These are phyloP conservation scores for Alexandromys oeconomus DNA, from an alignment of 2,797 vertebrate species.

Conservation along the genomic window DNA sequence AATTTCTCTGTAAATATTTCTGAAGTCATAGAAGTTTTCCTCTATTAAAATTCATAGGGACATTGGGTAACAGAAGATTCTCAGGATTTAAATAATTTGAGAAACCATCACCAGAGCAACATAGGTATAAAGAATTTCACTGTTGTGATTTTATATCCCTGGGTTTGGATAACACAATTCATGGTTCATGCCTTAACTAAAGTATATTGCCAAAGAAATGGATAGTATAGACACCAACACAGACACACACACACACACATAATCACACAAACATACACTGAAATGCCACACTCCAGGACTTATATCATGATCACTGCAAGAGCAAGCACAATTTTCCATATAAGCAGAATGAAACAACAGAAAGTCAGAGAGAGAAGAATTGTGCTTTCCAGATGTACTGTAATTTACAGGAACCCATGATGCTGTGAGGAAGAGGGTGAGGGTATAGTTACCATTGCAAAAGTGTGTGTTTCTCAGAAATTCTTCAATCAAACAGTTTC, in stretches of 20 bases:
- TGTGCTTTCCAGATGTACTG: constrained; percentile 20
- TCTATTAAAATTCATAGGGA: constrained; percentile 40
- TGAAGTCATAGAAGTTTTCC: constrained; percentile 32
- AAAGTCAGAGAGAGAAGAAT: not conserved
- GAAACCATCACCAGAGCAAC: constrained; percentile 60
- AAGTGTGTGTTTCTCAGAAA: constrained; percentile 6
- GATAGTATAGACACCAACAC: constrained; percentile 69
- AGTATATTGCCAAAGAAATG: constrained; percentile 78
- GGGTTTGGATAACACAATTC: constrained; percentile 75
- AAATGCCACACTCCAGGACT: constrained; percentile 52
- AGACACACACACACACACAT: constrained; percentile 48
- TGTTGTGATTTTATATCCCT: constrained; percentile 80
- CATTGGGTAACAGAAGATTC: constrained; percentile 70
- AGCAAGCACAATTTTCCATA: constrained; percentile 79
- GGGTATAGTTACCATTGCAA: not conserved
- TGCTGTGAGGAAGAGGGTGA: accelerated
- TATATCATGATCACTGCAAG: constrained; percentile 78
- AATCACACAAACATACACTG: not conserved
- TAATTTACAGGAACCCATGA: not conserved
- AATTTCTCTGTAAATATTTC: constrained; percentile 45
- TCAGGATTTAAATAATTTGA: constrained; percentile 55
- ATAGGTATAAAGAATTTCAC: not conserved
- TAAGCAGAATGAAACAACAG: constrained; percentile 34
- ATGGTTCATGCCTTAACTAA: constrained; percentile 73
- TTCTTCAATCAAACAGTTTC: not conserved